phyloP scores from a whole-genome alignment of 2,888 invertebrate genomes.

The Blera fallax region DNA sequence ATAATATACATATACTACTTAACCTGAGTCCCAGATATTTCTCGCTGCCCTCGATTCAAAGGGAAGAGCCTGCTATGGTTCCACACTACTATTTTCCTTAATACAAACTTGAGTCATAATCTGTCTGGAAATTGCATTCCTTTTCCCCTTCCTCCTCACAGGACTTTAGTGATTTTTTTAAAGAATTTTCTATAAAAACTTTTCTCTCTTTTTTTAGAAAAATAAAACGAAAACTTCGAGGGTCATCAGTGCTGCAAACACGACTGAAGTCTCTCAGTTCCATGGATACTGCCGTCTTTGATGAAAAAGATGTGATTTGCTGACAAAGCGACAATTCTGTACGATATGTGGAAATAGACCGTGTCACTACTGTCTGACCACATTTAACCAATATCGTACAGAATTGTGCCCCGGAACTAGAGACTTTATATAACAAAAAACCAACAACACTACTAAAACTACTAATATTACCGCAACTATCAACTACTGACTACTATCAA shows the following conservation, averaged over 20 bases:
- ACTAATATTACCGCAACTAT: constrained; percentile 56
- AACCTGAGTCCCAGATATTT: too few relatives aligned
- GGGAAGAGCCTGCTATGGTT: too few relatives aligned
- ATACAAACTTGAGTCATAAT: too few relatives aligned
- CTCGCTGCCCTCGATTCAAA: too few relatives aligned
- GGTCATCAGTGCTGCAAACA: constrained; percentile 90
- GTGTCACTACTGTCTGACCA: constrained; percentile 94
- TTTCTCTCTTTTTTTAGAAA: constrained; percentile 76
- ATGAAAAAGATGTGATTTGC: constrained; percentile 95
- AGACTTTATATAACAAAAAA: constrained; percentile 64
- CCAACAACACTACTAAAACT: constrained; percentile 64
- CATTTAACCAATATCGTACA: constrained; percentile 77
- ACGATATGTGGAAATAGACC: constrained; percentile 94
- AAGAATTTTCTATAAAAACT: too few relatives aligned
- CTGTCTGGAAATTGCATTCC: too few relatives aligned
- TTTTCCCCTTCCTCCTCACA: too few relatives aligned
- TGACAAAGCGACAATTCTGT: constrained; percentile 98
- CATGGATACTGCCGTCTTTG: constrained; percentile 90
- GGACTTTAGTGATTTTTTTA: too few relatives aligned
- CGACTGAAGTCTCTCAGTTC: constrained; percentile 89
- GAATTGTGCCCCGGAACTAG: constrained; percentile 81
- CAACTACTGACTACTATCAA: constrained; percentile 61
- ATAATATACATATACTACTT: too few relatives aligned
- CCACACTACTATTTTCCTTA: too few relatives aligned
- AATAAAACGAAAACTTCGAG: constrained; percentile 85